Conservation (phyloP, 53 echinoderm and acorn worm genomes). For the Apostichopus leukothele region DNA sequence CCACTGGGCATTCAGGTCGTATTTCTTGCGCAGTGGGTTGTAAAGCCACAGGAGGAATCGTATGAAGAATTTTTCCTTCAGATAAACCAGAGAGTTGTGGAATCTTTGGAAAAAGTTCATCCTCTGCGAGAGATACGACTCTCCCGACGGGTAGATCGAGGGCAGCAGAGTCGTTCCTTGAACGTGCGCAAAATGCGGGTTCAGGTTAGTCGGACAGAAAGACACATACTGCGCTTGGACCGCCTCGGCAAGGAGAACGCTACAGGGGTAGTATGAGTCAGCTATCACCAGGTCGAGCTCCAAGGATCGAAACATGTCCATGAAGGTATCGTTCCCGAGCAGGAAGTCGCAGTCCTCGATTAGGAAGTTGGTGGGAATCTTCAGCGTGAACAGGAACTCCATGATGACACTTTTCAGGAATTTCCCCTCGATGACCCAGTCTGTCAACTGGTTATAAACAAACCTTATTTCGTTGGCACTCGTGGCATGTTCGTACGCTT, state of each 20-base stretch:
- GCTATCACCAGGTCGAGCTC: conserved; percentile 36
- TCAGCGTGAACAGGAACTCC: conserved; percentile 22
- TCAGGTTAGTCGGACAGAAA: conserved; percentile 41
- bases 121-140: conserved; percentile 29
- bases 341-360: conserved; percentile 44
- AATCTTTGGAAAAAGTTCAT: conserved; percentile 43
- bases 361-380: conserved; percentile 37
- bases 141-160: conserved; percentile 44
- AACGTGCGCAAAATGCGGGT: conserved; percentile 46
- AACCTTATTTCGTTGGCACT: conserved; percentile 36
- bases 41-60: conserved; percentile 44
- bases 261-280: conserved; percentile 44
- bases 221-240: conserved; percentile 34
- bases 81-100: conserved; percentile 23
- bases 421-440: conserved; percentile 49
- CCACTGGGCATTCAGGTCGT: conserved; percentile 4
- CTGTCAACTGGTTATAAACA: conserved; percentile 39
- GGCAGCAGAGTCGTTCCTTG: conserved; percentile 48
- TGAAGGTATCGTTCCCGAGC: conserved; percentile 40
- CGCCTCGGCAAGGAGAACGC: conserved; percentile 30
- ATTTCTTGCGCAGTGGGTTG: conserved; percentile 37
- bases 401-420: conserved; percentile 39
- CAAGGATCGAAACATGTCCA: conserved; percentile 31
- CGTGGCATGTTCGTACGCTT: conserved; percentile 37
- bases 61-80: conserved; percentile 47